phyloP scores from a whole-genome alignment of 2,113 vertebrate species.

The Microtus montanus region DNA sequence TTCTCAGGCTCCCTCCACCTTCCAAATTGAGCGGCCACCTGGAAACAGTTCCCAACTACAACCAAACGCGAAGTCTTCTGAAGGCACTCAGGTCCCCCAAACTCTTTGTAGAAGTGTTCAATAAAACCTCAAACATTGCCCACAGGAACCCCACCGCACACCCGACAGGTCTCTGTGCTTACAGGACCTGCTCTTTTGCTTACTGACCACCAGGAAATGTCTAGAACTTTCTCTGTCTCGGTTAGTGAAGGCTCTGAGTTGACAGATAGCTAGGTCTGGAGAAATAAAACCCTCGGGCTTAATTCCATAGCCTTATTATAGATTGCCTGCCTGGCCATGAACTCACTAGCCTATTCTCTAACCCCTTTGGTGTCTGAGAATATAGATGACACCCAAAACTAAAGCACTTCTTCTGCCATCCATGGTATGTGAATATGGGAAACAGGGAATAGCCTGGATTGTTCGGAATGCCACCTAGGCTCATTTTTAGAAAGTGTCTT shows the following conservation, averaged over 20 bases:
- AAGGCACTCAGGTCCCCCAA: too few relatives aligned
- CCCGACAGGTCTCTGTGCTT: rapidly evolving
- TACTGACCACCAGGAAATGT: background rate
- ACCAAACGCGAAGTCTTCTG: too few relatives aligned
- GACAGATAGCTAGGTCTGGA: rapidly evolving
- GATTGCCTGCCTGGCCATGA: too few relatives aligned
- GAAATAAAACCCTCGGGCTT: background rate
- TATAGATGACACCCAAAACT: rapidly evolving
- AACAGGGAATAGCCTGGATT: rapidly evolving
- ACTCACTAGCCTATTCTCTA: background rate
- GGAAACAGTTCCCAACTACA: background rate
- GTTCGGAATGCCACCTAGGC: too few relatives aligned
- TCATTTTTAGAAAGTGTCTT: background rate
- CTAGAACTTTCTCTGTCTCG: background rate
- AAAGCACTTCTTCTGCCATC: too few relatives aligned
- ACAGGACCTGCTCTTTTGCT: background rate
- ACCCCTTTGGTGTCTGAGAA: background rate
- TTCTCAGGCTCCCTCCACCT: too few relatives aligned
- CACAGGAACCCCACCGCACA: background rate
- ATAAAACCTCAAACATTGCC: background rate
- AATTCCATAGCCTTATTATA: rapidly evolving
- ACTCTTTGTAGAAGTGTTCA: background rate
- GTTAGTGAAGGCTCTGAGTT: rapidly evolving
- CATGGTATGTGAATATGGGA: too few relatives aligned
- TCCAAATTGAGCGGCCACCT: background rate